Evolutionary conservation across 23 tunicate genomes (phyloP).

Genomic region (Pegea sp.): DNA sequence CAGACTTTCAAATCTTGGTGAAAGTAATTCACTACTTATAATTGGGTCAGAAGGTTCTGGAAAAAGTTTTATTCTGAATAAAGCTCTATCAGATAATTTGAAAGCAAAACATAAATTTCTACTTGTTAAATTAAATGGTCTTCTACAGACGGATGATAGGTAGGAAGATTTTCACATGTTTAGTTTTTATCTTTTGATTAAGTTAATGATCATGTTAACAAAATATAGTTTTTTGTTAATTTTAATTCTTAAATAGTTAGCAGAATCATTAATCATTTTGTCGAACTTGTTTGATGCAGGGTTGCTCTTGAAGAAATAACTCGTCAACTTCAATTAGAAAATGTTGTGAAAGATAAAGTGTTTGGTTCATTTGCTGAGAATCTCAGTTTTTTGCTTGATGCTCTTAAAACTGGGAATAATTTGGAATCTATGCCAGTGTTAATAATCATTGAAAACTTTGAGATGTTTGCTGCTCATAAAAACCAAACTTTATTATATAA

Average conservation of each 20-base stretch:
- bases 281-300: conserved; percentile 5
- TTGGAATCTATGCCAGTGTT: conserved; percentile 34
- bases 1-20: conserved; percentile 58
- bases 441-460: conserved; percentile 60
- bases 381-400: conserved; percentile 50
- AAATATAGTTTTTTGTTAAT: neutral
- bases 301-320: conserved; percentile 88
- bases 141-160: conserved; percentile 79
- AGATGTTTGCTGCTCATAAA: conserved; percentile 75
- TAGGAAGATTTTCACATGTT: neutral
- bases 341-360: conserved; percentile 46
- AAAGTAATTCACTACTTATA: conserved; percentile 51
- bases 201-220: neutral
- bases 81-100: conserved; percentile 6
- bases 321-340: conserved; percentile 59
- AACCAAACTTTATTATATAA: conserved; percentile 78
- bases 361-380: conserved; percentile 75
- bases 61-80: conserved; percentile 18
- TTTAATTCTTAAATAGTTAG: neutral
- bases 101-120: conserved; percentile 11
- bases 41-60: conserved; percentile 68
- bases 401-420: conserved; percentile 29
- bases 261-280: neutral
- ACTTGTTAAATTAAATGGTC: conserved; percentile 53
- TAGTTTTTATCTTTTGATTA: neutral